Evolutionary conservation across 2,113 vertebrate species (phyloP).

Genomic region (Corynorhinus townsendii): DNA sequence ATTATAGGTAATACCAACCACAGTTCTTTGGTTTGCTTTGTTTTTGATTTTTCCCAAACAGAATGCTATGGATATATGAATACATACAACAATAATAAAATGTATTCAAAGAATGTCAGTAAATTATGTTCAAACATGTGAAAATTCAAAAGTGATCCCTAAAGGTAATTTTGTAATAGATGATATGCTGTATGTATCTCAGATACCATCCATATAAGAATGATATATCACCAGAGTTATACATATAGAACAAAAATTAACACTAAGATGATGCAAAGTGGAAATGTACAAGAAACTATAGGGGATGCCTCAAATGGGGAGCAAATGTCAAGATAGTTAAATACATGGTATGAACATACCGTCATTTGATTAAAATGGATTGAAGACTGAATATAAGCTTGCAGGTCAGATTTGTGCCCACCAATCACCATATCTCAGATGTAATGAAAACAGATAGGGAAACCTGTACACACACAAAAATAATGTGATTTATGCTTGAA

Average conservation of each 20-base stretch:
- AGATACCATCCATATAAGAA: not conserved
- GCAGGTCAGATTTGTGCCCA: not conserved
- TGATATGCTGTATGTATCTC: not conserved
- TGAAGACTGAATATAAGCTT: not conserved
- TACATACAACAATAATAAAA: not conserved
- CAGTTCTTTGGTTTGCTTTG: not conserved
- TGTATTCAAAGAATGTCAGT: not conserved
- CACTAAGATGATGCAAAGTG: not conserved
- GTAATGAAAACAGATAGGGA: not conserved
- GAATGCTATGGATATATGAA: not conserved
- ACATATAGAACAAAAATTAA: not conserved
- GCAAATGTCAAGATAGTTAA: not conserved
- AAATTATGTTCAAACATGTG: not conserved
- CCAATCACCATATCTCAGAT: not conserved
- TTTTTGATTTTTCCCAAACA: not conserved
- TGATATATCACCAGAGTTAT: not conserved
- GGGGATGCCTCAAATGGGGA: not conserved
- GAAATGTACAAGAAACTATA: not conserved
- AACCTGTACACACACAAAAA: not conserved
- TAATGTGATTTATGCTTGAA: not conserved
- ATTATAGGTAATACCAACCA: not conserved
- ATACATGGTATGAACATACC: not conserved
- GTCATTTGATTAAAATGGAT: not conserved
- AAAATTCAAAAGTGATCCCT: not conserved
- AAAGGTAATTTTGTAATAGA: not conserved